phyloP scores from a whole-genome alignment of 2,888 invertebrate species.

The Amaurobius ferox region DNA sequence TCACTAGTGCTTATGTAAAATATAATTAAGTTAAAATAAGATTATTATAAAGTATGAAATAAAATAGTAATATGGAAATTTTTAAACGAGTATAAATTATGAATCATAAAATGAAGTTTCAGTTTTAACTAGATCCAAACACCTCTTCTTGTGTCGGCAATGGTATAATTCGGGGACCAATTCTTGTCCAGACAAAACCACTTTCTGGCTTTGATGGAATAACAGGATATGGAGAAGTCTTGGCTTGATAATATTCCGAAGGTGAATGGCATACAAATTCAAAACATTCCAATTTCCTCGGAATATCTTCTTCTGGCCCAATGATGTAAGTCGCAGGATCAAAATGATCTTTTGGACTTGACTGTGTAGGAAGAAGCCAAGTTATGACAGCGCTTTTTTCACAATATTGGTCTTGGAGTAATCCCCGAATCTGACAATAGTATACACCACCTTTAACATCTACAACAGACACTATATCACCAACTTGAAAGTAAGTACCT shows the following conservation, averaged over 20 bases:
- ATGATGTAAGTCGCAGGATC: constrained; percentile 93
- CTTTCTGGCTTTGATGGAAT: constrained; percentile 45
- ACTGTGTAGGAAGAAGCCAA: constrained; percentile 92
- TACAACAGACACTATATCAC: constrained; percentile 91
- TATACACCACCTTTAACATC: constrained; percentile 87
- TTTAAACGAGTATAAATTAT: no score
- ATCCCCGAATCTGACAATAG: constrained; percentile 92
- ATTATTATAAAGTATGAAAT: no score
- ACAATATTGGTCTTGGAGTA: constrained; percentile 93
- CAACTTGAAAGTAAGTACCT: constrained; percentile 87
- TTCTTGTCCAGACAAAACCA: constrained; percentile 71
- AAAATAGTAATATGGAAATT: no score
- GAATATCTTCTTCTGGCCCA: constrained; percentile 93
- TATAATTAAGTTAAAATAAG: no score
- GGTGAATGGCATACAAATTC: constrained; percentile 96
- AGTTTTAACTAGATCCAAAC: constrained; percentile 56
- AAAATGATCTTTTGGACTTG: constrained; percentile 86
- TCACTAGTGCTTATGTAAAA: no score
- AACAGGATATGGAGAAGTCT: constrained; percentile 59
- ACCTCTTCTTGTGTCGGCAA: constrained; percentile 66
- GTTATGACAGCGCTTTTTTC: constrained; percentile 94
- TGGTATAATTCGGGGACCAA: constrained; percentile 64
- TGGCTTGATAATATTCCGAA: constrained; percentile 86
- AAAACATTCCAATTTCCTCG: constrained; percentile 89
- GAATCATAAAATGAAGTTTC: neutral